Base-by-base conservation (phyloP, 2,888 invertebrate species). In the Morpho helenor region DNA sequence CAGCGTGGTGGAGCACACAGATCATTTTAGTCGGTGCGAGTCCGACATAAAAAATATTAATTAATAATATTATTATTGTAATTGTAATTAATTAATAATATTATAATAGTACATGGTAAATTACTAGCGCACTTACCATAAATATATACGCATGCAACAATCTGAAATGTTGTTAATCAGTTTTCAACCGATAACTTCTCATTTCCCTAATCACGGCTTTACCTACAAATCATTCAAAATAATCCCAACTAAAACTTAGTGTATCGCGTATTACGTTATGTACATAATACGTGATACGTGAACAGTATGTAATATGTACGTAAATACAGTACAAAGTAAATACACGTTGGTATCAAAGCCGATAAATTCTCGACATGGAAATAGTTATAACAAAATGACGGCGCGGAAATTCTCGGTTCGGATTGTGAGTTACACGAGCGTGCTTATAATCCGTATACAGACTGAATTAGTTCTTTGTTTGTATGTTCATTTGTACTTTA, bases 361-460 rank as follows among this genome's bases (percentile, higher is more conserved):
- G 53, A 53, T 53, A 47, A 9, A 9, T 53, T 46, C 53, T 47
- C 8, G 53, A 41, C 52, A 45, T 52, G 39, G 10, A 53, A 53
- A 53, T 53, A 40, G 46, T 53, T 47, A 46, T 46, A 31, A 41
- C n/a, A 41, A 46, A 53, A 53, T n/a, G 53, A 53, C 53, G 53
- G 40, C 9, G 53, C 40, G 46, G 53, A 53, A 53, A 41, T 41
- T 46, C 16, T 45, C 7, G 10, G 31, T 43, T 43, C 43, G 8
- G n/a, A 8, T 8, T 43, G n/a, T 9, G 7, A 9, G 43, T 43
- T 9, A 43, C 43, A 43, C 43, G 43, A 43, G 43, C 43, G 8
- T 43, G 43, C 43, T 43, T 43, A 9, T n/a, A 8, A n/a, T 43
- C n/a, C n/a, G n/a, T 43, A 43, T 43, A 43, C n/a, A 6, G 43